Evolutionary conservation across 2,888 invertebrate genomes (phyloP), one percentile per base, ranked within the genome.

Genomic region (Caenorhabditis sp.): DNA sequence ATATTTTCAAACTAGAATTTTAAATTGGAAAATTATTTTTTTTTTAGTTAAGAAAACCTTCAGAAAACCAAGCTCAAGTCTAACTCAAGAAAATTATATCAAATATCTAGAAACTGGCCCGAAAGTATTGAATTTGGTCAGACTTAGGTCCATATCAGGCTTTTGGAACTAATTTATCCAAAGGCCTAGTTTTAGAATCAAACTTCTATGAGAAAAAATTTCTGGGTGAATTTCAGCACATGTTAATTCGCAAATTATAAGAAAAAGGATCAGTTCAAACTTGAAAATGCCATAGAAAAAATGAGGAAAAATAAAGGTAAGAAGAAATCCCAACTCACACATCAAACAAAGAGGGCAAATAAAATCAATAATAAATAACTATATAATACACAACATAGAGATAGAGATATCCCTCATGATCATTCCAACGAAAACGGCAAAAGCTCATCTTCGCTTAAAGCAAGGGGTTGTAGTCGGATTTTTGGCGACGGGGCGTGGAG

Each of bases 401-500:
- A 2, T 43, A 3, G 14, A 8, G 5, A 5, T 36, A 10, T 17
- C 17, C 17, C 7, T 43, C 43, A 14, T 17, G 3, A 14, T 43
- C 43, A 43, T 17, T 43, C 43, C 43, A 43, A 43, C 17, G 60
- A 52, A 60, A 62, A 62, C 17, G 58, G 63, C 25, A 70, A 62
- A 26, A 70, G 70, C n/a, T 62, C 59, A 49, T 74, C 69, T 36
- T 74, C 64, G 26, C 66, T 67, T 43, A 74, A 38, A 74, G 68
- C 70, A 69, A 63, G 21, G 69, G 74, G 70, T 67, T 69, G 74
- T 70, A 74, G 70, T 67, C 74, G 62, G 69, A 74, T 63, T 61
- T 74, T 73, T 49, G 73, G 52, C 59, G 59, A n/a, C 59, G 73
- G 60, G 38, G 69, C 63, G 63, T 70, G 66, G 67, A 74, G 69